Evolutionary conservation across 2,113 vertebrate species (phyloP), one percentile per base, ranked within the genome.

Genomic region (Campylorhamphus procurvoides): DNA sequence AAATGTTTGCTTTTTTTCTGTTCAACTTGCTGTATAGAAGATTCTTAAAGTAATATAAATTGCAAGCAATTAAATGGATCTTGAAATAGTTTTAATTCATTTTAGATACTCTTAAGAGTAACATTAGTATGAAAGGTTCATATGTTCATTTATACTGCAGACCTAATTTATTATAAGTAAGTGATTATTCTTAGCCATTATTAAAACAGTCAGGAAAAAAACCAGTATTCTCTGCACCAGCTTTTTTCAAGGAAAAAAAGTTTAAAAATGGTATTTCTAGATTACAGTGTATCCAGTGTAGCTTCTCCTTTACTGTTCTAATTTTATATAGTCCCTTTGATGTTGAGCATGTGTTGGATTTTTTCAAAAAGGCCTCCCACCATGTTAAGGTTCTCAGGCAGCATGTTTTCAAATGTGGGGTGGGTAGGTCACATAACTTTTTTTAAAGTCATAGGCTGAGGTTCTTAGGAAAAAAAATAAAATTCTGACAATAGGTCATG

Each of bases 41-140:
- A 92, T 81, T 95, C 86, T 95, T 95, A 94, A 96, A 96, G 90
- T 97, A 94, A 94, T 96, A 97, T 93, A 96, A 94, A 90, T 92
- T 90, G 52, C 55, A 92, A 94, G 71, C 76, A 58, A 77, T 73
- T 33, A 89, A 94, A 90, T 87, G 56, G 84, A 84, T 93, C 87
- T 91, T 88, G 80, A 94, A 53, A 89, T 87, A 97, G 94, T 52
- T 71, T 83, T 64, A 89, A 89, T 88, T 83, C 94, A 80, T 90
- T 89, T 75, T 96, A 97, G 92, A 89, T 94, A 85, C 55, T 93
- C 90, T 46, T 46, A 55, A 15, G 95, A 93, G 73, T 94, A 85
- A 93, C 89, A 80, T 72, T 86, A 95, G 64, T 91, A 77, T 87
- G 28, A 86, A 83, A 93, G 35, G 52, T 94, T 94, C 89, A 4